Percentiles rank a stretch among this genome's conserved stretches.
Conservation (phyloP, 2,113 vertebrate genomes). For the Paralichthys olivaceus region DNA sequence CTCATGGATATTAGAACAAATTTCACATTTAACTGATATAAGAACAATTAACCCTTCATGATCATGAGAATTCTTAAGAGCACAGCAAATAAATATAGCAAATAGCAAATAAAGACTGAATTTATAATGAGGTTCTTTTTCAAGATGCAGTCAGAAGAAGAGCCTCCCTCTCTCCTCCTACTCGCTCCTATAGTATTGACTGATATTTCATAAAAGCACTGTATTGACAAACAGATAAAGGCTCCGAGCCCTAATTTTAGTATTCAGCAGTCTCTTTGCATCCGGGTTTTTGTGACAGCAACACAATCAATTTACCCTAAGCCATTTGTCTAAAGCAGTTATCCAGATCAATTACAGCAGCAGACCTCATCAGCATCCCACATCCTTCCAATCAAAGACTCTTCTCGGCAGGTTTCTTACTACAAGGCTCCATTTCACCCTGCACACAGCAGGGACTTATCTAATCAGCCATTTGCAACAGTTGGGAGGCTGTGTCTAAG, state of each 20-base stretch:
- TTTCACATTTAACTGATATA: not conserved
- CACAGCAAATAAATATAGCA: not conserved
- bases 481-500: constrained; percentile 57
- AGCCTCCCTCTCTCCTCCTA: not conserved
- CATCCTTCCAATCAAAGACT: constrained; percentile 31
- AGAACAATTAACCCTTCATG: too few species aligned
- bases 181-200: constrained; percentile 10
- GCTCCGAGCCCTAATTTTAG: constrained; percentile 21
- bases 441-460: constrained; percentile 39
- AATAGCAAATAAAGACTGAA: not conserved
- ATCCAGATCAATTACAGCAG: constrained; percentile 60
- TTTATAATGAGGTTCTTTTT: not conserved
- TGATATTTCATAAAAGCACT: constrained; percentile 20
- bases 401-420: constrained; percentile 29
- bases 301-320: constrained; percentile 59
- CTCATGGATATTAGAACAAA: not conserved
- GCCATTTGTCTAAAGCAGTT: constrained; percentile 60
- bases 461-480: constrained; percentile 64
- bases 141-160: not conserved
- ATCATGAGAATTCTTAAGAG: not conserved
- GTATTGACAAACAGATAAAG: constrained; percentile 42
- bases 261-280: constrained; percentile 36
- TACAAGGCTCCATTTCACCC: constrained; percentile 25
- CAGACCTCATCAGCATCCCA: constrained; percentile 60
- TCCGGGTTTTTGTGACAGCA: constrained; percentile 6